A percentile compares a stretch with the other conserved stretches of the same genome.
Evolutionary conservation across 2,797 vertebrate genomes (phyloP).

Genomic region (Nasua narica): DNA sequence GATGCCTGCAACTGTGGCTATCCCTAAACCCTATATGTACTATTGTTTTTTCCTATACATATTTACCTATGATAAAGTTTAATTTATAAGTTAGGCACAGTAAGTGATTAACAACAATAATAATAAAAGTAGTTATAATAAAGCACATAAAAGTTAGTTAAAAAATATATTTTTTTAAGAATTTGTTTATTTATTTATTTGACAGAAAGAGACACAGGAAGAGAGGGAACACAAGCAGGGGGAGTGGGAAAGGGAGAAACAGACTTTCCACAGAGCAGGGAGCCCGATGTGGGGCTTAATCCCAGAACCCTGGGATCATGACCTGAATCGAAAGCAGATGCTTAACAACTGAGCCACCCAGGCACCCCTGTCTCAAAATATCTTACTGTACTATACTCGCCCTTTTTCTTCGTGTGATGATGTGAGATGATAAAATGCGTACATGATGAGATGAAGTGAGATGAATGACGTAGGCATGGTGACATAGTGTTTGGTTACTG

Average conservation of each 20-base stretch:
- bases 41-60: background rate
- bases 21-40: background rate
- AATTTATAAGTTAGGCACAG: background rate
- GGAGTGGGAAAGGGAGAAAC: no score
- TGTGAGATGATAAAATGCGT: background rate
- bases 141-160: no score
- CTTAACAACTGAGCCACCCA: no score
- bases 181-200: no score
- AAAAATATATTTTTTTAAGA: no score
- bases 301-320: no score
- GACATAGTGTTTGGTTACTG: background rate
- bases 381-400: background rate
- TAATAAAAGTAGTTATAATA: background rate
- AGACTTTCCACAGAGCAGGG: no score
- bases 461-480: background rate
- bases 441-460: background rate
- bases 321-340: no score
- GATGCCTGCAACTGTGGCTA: background rate
- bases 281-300: no score
- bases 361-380: background rate
- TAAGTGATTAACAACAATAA: background rate
- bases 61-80: background rate
- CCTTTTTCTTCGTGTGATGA: background rate
- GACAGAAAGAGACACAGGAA: no score
- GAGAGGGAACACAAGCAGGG: no score